phyloP scores from a whole-genome alignment of 2,113 vertebrate species.

The Petaurus breviceps region DNA sequence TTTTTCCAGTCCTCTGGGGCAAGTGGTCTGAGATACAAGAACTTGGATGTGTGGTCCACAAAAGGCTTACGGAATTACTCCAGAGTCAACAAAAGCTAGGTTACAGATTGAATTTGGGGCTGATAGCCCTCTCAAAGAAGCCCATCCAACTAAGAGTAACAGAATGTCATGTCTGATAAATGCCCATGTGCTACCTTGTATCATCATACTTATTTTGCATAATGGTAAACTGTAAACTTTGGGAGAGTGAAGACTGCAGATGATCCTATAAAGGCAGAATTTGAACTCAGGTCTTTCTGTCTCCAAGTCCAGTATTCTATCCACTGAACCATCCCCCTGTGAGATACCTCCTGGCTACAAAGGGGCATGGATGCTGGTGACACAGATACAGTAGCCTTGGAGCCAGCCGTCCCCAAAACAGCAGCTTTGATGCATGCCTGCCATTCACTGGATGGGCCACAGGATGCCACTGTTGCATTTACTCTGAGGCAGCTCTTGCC shows the following conservation, averaged over 20 bases:
- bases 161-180: background rate
- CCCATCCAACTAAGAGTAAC: background rate
- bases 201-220: background rate
- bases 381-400: background rate
- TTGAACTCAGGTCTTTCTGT: background rate
- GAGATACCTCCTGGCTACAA: background rate
- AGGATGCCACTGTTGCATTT: slow-evolving; percentile 83
- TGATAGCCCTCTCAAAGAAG: background rate
- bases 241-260: background rate
- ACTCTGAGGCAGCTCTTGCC: slow-evolving; percentile 60
- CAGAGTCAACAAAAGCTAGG: background rate
- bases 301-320: background rate
- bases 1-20: background rate
- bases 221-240: background rate
- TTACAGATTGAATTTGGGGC: background rate
- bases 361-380: background rate
- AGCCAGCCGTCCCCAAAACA: accelerated
- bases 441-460: slow-evolving; percentile 78
- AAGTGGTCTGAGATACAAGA: background rate
- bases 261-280: background rate
- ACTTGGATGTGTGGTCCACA: background rate
- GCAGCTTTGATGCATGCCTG: slow-evolving; percentile 51
- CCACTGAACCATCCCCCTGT: background rate
- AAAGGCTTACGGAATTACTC: background rate
- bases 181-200: background rate